These are phyloP conservation scores for Serranus cabrilla DNA, from an alignment of 2,797 vertebrate genomes.

Conservation along the genomic window DNA sequence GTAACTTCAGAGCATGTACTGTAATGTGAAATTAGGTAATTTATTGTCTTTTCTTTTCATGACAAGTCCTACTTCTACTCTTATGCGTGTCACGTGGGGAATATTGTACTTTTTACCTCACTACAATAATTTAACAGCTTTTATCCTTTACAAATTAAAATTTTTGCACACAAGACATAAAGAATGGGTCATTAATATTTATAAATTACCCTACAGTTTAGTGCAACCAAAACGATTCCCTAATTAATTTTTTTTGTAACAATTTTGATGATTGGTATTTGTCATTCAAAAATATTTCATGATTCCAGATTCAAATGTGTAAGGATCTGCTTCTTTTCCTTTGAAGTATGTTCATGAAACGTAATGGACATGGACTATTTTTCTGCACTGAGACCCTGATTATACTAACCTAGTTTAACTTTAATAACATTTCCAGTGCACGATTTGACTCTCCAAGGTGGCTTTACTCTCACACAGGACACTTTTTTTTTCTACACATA, in stretches of 20 bases:
- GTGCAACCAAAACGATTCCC: background rate
- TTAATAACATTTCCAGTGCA: background rate
- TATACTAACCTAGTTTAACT: background rate
- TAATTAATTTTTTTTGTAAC: background rate
- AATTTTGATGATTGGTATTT: background rate
- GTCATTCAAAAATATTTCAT: background rate
- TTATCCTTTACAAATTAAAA: background rate
- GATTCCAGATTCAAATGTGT: no score
- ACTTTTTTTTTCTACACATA: no score
- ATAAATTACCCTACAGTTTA: background rate
- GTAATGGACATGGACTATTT: background rate
- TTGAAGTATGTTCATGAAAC: background rate
- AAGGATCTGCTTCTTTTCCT: background rate
- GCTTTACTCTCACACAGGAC: background rate
- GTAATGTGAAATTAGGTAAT: background rate
- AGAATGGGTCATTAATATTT: background rate
- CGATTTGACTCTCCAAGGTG: background rate
- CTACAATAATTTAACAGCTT: background rate
- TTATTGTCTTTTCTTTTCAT: background rate
- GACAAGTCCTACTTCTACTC: background rate
- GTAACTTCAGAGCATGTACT: background rate
- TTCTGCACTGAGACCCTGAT: background rate
- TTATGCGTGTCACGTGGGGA: background rate
- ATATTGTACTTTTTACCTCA: background rate
- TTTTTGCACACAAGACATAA: background rate